Conservation (phyloP, 2,888 invertebrate genomes). For the Plebejus anna region DNA sequence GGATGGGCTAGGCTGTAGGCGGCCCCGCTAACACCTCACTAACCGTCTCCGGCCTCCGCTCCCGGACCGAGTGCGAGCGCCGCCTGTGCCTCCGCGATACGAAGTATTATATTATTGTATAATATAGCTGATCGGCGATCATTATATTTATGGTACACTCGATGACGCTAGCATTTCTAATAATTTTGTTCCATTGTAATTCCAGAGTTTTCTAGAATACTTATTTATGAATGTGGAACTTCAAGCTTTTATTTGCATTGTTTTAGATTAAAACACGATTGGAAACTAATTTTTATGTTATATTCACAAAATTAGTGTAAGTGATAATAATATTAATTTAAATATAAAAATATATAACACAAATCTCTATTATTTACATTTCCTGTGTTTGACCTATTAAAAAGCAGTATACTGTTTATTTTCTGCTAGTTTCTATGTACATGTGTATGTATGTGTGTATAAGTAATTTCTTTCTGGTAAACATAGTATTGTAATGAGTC, state of each 20-base stretch:
- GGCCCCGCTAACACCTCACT: constrained; percentile 5
- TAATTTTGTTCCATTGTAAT: not conserved
- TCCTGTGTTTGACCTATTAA: not conserved
- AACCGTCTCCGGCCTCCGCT: not conserved
- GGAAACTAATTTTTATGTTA: not conserved
- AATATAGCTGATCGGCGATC: not conserved
- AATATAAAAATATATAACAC: constrained; percentile 11
- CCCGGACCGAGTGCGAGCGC: not conserved
- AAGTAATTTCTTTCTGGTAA: too few relatives aligned
- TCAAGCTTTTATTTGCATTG: constrained; percentile 25
- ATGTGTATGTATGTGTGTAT: too few relatives aligned
- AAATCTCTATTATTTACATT: not conserved
- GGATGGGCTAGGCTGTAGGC: constrained; percentile 69
- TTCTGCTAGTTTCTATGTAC: too few relatives aligned
- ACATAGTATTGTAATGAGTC: too few relatives aligned
- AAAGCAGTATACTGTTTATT: not conserved
- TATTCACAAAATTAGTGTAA: constrained; percentile 27
- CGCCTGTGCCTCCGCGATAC: constrained; percentile 7
- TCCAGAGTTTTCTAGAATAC: constrained; percentile 8
- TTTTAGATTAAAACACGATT: not conserved
- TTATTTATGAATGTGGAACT: not conserved
- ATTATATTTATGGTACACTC: not conserved
- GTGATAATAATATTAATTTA: constrained; percentile 18
- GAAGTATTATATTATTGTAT: not conserved
- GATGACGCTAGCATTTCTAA: not conserved